phyloP scores from a whole-genome alignment of 2,113 vertebrate species.

The Xenopus tropicalis region UCB_Xtro_10.0 CM004451.2:57454501-57455000 shows the following conservation, averaged over 20 bases:
- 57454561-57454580: constrained; percentile 36
- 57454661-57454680: constrained; percentile 23
- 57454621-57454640: constrained; percentile 16
- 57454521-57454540: constrained; percentile 17
- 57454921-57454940: too few relatives aligned
- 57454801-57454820: too few relatives aligned
- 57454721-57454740: constrained; percentile 15
- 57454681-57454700: constrained; percentile 22
- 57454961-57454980: too few relatives aligned
- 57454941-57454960: too few relatives aligned
- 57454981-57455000: too few relatives aligned
- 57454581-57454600: constrained; percentile 42
- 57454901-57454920: too few relatives aligned
- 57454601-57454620: constrained; percentile 39
- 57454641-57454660: constrained; percentile 19
- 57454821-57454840: too few relatives aligned
- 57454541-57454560: constrained; percentile 43
- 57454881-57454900: too few relatives aligned
- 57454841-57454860: too few relatives aligned
- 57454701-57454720: constrained; percentile 2
- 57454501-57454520: constrained; percentile 36
- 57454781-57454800: too few relatives aligned
- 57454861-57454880: too few relatives aligned
- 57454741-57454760: constrained; percentile 14
- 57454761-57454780: background rate